These are phyloP conservation scores for Crotalus tigris DNA, from an alignment of 2,113 vertebrate species.

Conservation along the genomic window DNA sequence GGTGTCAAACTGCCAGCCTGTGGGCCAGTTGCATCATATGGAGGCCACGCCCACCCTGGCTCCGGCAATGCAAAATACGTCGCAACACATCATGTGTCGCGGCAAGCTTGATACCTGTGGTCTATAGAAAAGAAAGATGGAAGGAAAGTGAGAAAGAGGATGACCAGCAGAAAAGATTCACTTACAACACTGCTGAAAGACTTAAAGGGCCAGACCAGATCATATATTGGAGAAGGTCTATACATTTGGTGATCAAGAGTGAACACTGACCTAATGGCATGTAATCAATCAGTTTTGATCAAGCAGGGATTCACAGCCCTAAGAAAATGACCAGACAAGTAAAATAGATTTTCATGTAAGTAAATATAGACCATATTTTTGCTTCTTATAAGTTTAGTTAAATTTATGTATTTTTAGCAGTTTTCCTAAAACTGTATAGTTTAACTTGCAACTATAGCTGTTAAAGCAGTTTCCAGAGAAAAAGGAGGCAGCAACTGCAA, in stretches of 20 bases:
- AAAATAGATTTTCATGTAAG: slow-evolving; percentile 53
- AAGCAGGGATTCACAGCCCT: fast-evolving
- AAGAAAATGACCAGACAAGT: slow-evolving; percentile 29
- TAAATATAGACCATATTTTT: slow-evolving; percentile 50
- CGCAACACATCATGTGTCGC: too few species aligned
- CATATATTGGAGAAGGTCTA: not conserved
- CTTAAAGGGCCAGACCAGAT: not conserved
- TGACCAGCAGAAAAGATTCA: not conserved
- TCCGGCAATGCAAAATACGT: too few species aligned
- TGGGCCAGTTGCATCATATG: too few species aligned
- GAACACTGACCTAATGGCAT: not conserved
- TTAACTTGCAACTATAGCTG: not conserved
- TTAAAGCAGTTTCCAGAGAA: not conserved
- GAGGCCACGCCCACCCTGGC: too few species aligned
- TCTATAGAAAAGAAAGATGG: not conserved
- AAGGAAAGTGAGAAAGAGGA: not conserved
- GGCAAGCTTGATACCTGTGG: too few species aligned
- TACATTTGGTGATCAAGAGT: not conserved
- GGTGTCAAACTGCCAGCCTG: too few species aligned
- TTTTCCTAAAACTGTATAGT: not conserved
- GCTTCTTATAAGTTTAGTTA: slow-evolving; percentile 11
- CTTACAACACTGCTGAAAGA: not conserved
- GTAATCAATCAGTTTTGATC: not conserved
- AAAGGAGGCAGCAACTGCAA: not conserved
- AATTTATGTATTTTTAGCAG: not conserved